Evolutionary conservation across 2,888 invertebrate genomes (phyloP), one percentile per base, ranked within the genome.

Genomic region (Trisateles emortualis): DNA sequence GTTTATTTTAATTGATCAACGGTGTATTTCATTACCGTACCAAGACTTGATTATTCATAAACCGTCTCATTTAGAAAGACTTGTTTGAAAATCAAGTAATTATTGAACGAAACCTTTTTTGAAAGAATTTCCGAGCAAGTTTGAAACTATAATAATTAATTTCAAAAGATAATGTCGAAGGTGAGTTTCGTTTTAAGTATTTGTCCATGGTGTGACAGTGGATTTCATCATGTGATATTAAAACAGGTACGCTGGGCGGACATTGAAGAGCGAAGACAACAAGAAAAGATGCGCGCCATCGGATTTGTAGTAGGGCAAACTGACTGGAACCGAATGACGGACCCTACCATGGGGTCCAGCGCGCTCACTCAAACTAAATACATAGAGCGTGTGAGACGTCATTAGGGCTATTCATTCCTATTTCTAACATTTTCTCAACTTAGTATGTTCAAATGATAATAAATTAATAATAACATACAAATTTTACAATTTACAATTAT

Each of bases 291-390:
- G 95, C 95, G 98, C 45, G 98, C 98, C 19, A 96, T 99, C 62
- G 99, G 99, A 16, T 99, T 99, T 92, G 98, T 99, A 45, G 98
- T 99, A 55, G 99, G 99, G 0, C 98, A 98, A 80, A 99, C 99
- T 0, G 97, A 99, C 85, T 99, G 99, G 99, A 95, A 96, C 63
- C 94, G 98, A 67, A 98, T 99, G 96, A 98, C 98, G 88, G 98
- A 99, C 88, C 97, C 97, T 1, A 95, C 96, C 19, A 96, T 96
- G 86, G 98, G 98, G 3, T 95, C 96, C 76, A 95, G 96, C 75
- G 98, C 98, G 10, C 95, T 99, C 42, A 98, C 98, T 53, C 96
- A 96, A 87, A 99, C 98, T 65, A 99, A 99, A 94, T 99, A 97
- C 87, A 97, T 98, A 72, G 97, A 95, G 79, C 91, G 94, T 60